Conservation (phyloP, 2,888 invertebrate genomes). For the Aporophyla lueneburgensis region DNA sequence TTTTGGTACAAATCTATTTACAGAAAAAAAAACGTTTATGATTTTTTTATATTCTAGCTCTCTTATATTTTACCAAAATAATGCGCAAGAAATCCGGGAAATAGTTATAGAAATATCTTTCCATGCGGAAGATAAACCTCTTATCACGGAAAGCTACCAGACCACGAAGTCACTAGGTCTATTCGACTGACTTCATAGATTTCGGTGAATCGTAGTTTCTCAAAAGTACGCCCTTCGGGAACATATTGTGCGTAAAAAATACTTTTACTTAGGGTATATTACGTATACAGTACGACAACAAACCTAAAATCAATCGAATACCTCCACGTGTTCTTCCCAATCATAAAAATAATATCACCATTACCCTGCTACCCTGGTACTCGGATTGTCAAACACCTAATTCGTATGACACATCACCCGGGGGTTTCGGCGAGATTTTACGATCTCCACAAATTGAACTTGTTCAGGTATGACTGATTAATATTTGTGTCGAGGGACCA, state of each 20-base stretch:
- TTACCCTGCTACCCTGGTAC: constrained; percentile 38
- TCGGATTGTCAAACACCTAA: constrained; percentile 67
- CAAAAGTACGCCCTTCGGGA: background rate
- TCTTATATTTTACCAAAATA: background rate
- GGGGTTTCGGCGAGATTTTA: constrained; percentile 68
- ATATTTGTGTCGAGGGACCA: constrained; percentile 70
- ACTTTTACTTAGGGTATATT: background rate
- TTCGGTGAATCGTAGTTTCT: background rate
- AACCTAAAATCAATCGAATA: constrained; percentile 40
- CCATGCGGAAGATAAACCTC: background rate
- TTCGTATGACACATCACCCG: constrained; percentile 69
- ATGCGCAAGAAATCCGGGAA: background rate
- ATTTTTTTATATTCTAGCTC: background rate
- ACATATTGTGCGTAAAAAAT: constrained; percentile 4
- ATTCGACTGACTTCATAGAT: too few relatives aligned
- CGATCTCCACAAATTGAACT: constrained; percentile 70
- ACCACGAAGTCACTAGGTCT: background rate
- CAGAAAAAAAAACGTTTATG: too few relatives aligned
- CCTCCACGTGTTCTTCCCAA: constrained; percentile 28
- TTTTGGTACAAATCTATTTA: too few relatives aligned
- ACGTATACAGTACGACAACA: background rate
- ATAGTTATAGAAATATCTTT: background rate
- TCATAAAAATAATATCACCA: constrained; percentile 51
- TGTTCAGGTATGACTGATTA: constrained; percentile 70
- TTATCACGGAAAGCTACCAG: background rate